Conservation (phyloP, 1,140 invertebrate genomes). For the Ganaspis sp. region DNA sequence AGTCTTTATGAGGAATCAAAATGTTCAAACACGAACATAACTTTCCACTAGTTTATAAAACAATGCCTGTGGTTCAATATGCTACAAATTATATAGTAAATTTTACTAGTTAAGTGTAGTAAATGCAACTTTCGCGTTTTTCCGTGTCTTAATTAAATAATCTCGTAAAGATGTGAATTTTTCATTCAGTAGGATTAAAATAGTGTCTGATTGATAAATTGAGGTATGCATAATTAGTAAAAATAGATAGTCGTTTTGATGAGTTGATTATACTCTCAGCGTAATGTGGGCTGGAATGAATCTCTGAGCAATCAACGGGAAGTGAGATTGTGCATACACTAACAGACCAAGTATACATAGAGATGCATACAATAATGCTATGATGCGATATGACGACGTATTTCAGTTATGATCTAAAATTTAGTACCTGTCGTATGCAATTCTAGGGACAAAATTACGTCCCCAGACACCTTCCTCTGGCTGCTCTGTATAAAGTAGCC, state of each 20-base stretch:
- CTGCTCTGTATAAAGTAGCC: neutral
- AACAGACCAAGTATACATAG: conserved; percentile 3
- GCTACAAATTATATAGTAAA: no score
- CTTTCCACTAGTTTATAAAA: no score
- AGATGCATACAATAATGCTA: conserved; percentile 4
- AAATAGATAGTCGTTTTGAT: neutral
- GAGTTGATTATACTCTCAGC: conserved; percentile 8
- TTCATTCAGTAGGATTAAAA: no score
- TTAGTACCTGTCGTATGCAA: conserved; percentile 29
- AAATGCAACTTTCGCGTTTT: no score
- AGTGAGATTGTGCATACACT: neutral
- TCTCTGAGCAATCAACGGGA: neutral
- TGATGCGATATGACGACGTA: conserved; percentile 2
- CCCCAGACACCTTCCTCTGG: neutral
- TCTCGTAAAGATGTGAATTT: no score
- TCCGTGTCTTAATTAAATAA: no score
- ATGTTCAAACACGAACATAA: no score
- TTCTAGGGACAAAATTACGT: conserved; percentile 6
- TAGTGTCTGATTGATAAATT: neutral
- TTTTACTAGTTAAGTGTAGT: no score
- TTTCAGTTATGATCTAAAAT: neutral
- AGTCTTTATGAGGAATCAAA: no score
- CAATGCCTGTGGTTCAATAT: no score
- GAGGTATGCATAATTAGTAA: neutral
- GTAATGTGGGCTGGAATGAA: conserved; percentile 19